phyloP scores from a whole-genome alignment of 2,797 vertebrate species.

The Poecilia wingei region DNA sequence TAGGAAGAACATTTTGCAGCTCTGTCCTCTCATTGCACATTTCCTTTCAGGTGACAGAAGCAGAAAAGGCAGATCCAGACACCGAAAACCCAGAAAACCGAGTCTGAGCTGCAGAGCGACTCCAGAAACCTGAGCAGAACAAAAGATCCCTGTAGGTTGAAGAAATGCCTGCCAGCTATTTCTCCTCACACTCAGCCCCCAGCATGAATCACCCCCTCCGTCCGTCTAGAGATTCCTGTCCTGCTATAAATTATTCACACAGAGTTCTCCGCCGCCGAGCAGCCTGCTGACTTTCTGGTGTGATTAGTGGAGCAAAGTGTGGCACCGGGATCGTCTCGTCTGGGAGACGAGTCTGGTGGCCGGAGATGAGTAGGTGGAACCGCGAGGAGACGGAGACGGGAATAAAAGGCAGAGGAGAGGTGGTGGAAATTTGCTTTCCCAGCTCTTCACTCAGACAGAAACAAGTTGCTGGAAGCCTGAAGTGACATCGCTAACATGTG shows the following conservation, averaged over 20 bases:
- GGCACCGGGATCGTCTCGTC: conserved; percentile 35
- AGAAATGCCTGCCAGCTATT: conserved; percentile 32
- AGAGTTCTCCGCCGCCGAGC: conserved; percentile 42
- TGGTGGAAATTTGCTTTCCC: conserved; percentile 21
- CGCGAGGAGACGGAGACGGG: conserved; percentile 35
- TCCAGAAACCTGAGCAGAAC: conserved; percentile 29
- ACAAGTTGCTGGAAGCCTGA: conserved; percentile 16
- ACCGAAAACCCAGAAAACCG: conserved; percentile 9
- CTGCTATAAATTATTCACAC: conserved; percentile 55
- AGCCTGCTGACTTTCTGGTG: conserved; percentile 47
- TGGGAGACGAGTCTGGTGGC: conserved; percentile 40
- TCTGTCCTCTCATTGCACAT: neutral
- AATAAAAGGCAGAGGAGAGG: conserved; percentile 19
- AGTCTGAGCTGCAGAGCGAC: conserved; percentile 9
- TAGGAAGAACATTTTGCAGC: neutral
- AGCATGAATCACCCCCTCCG: conserved; percentile 23
- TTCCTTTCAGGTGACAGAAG: conserved; percentile 13
- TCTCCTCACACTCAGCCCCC: conserved; percentile 26
- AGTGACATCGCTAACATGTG: conserved; percentile 32
- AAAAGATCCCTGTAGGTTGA: conserved; percentile 21
- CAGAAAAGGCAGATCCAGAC: conserved; percentile 1
- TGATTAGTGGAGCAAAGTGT: conserved; percentile 58
- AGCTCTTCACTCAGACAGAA: conserved; percentile 25
- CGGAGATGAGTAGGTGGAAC: conserved; percentile 47
- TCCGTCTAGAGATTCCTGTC: conserved; percentile 34